phyloP scores from a whole-genome alignment of 2,888 invertebrate species.

The Leptodirus hochenwartii region DNA sequence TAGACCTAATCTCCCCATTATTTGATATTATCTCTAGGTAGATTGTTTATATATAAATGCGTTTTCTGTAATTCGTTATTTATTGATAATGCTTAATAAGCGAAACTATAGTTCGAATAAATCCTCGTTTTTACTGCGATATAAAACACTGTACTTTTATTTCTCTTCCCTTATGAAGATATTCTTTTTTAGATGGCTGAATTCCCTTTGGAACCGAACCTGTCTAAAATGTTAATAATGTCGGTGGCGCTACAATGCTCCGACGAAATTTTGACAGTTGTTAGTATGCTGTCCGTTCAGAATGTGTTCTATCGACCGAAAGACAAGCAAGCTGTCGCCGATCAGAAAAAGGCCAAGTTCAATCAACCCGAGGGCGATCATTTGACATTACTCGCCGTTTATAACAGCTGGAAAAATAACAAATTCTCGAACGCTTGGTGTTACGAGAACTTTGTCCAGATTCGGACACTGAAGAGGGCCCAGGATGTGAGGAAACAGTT shows the following conservation, averaged over 20 bases:
- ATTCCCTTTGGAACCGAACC: constrained; percentile 94
- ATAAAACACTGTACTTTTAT: too few species aligned
- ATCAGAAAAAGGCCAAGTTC: constrained; percentile 98
- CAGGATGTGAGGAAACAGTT: constrained; percentile 97
- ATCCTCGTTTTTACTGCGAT: too few species aligned
- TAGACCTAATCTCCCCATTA: too few species aligned
- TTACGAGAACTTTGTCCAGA: constrained; percentile 98
- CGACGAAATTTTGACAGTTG: constrained; percentile 95
- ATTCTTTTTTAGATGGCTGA: constrained; percentile 77
- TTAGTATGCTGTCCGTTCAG: constrained; percentile 97
- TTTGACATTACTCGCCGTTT: constrained; percentile 90
- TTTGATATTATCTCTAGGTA: too few species aligned
- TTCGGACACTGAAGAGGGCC: constrained; percentile 86
- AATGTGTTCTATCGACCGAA: constrained; percentile 94
- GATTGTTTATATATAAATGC: too few species aligned
- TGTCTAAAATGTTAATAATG: constrained; percentile 98
- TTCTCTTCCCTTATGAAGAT: too few species aligned
- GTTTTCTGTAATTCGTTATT: too few species aligned
- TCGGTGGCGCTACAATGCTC: constrained; percentile 94
- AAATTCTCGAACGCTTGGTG: constrained; percentile 99
- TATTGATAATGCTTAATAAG: too few species aligned
- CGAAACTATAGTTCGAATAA: too few species aligned
- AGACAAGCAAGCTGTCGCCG: constrained; percentile 91
- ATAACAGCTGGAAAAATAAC: constrained; percentile 98
- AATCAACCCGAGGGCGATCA: constrained; percentile 99